Base-by-base conservation (phyloP, 2,888 invertebrate genomes). In the Leptinotarsa rubiginosa region DNA sequence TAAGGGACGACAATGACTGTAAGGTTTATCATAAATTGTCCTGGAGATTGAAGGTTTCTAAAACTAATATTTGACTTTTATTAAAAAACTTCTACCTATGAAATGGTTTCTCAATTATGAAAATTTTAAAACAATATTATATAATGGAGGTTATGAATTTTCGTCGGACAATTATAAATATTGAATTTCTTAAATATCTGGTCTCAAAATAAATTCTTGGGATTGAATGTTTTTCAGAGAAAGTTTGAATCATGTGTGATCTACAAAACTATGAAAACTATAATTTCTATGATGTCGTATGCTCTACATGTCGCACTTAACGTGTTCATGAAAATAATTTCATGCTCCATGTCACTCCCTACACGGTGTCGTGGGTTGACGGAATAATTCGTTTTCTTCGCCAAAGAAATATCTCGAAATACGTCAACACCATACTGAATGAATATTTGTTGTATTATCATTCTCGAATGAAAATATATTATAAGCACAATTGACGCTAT, bases 301-400 rank as follows among this genome's bases (percentile, higher is more conserved):
- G 79, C 79, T 79, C 79, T 77, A 79, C 69, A 77, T 79, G 79
- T 74, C 77, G 70, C 77, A 75, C 74, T 73, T 77, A 77, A 72
- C 75, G 74, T 75, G 75, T 72, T 76, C 79, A 70, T 65, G 65
- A 59, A 74, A 75, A 79, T 74, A 52, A 52, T 66, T 76, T 76
- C 69, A 75, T 76, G 77, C 77, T 76, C 72, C 73, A 72, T 25
- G 69, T 76, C 71, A 64, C 71, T 69, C 70, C 73, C 72, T 71
- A 75, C 69, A 74, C 67, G 67, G 31, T 68, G 20, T 68, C 31
- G n/a, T 67, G 25, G 22, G n/a, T 52, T 49, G 7, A 52, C 18
- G 22, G n/a, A 67, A 67, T 62, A 62, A 62, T 31, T 62, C 31
- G 62, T 41, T 31, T 62, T 31, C 25, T 62, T 31, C 31, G 67